These are phyloP conservation scores for Andrena trimmerana DNA, from an alignment of 2,888 invertebrate species.

Conservation along the genomic window DNA sequence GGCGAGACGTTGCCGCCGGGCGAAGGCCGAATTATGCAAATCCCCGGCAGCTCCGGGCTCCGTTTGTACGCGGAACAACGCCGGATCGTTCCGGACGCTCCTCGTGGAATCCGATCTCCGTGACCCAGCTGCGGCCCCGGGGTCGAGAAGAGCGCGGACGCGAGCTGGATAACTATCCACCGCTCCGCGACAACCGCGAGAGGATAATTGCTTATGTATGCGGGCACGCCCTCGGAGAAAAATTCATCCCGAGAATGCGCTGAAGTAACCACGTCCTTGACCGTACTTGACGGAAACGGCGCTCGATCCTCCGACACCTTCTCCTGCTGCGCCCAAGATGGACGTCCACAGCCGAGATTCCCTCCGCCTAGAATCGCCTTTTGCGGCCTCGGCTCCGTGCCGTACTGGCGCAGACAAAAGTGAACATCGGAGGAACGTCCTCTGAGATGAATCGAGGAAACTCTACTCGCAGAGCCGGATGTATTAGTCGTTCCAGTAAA, in stretches of 20 bases:
- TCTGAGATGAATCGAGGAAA: no score
- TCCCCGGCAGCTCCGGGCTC: conserved; percentile 25
- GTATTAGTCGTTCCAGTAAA: no score
- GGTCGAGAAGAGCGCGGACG: background rate
- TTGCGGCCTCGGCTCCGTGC: background rate
- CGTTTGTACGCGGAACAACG: background rate
- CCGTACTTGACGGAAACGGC: conserved; percentile 67
- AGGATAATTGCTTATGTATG: conserved; percentile 69
- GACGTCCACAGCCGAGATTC: conserved; percentile 29
- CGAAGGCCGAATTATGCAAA: conserved; percentile 57
- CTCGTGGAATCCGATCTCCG: conserved; percentile 44
- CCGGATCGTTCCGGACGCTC: background rate
- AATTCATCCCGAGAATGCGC: conserved; percentile 64
- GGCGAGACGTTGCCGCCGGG: background rate
- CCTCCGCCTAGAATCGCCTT: background rate
- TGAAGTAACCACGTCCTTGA: conserved; percentile 65
- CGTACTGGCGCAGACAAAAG: no score
- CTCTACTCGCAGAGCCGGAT: no score
- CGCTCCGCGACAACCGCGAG: conserved; percentile 45
- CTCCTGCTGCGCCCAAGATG: conserved; percentile 38
- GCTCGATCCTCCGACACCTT: conserved; percentile 51
- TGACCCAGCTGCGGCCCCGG: background rate
- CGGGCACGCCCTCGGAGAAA: conserved; percentile 66
- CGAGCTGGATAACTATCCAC: conserved; percentile 14
- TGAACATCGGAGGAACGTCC: no score